Evolutionary conservation across 2,888 invertebrate species (phyloP).

Genomic region (Acanthopleura granulata): DNA sequence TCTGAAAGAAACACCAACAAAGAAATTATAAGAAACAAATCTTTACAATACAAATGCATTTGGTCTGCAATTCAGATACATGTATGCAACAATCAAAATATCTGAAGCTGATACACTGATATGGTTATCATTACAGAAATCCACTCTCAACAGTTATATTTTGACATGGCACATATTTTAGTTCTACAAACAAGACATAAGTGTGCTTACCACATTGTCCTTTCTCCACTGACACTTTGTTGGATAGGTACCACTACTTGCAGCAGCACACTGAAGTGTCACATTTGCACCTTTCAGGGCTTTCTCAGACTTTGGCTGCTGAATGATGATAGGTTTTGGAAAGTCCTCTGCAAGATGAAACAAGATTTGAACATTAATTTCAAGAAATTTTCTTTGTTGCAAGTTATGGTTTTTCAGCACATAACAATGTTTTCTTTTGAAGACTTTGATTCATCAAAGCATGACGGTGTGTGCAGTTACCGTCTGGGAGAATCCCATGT

Average conservation of each 20-base stretch:
- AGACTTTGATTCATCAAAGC: too few relatives aligned
- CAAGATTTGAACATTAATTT: too few relatives aligned
- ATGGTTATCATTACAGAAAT: too few relatives aligned
- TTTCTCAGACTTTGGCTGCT: slow-evolving; percentile 85
- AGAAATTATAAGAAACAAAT: background rate
- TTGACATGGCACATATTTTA: too few relatives aligned
- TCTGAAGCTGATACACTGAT: too few relatives aligned
- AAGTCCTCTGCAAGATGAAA: slow-evolving; percentile 76
- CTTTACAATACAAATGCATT: background rate
- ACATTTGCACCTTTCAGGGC: slow-evolving; percentile 91
- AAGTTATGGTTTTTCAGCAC: background rate
- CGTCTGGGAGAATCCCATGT: too few relatives aligned
- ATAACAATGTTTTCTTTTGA: too few relatives aligned
- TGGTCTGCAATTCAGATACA: too few relatives aligned
- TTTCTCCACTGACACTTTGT: slow-evolving; percentile 90
- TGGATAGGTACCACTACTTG: slow-evolving; percentile 70
- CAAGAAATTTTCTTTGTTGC: background rate
- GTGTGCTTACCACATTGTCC: slow-evolving; percentile 76
- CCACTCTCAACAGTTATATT: too few relatives aligned
- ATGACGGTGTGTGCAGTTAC: too few relatives aligned
- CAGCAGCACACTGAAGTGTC: slow-evolving; percentile 85
- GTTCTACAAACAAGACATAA: background rate
- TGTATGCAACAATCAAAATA: too few relatives aligned
- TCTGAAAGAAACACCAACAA: slow-evolving; percentile 31
- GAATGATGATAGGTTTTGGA: slow-evolving; percentile 86